These are phyloP conservation scores for Drosophila acutilabella DNA, from an alignment of 2,888 invertebrate species.

Conservation along the genomic window DNA sequence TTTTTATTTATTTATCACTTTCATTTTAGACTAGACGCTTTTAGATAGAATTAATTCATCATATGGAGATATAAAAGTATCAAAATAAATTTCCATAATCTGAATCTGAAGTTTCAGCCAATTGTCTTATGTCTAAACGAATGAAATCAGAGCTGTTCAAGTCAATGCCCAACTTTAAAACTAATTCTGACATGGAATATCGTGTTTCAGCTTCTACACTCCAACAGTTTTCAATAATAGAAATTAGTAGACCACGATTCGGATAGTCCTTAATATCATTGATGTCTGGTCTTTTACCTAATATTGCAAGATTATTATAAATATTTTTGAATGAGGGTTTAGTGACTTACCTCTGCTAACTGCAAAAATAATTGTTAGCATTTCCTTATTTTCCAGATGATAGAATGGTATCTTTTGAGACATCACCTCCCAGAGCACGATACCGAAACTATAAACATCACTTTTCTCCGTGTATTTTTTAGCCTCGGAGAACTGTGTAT, in stretches of 20 bases:
- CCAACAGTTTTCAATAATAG: slow-evolving; percentile 19
- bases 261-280: background rate
- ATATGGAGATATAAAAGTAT: no score
- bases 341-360: background rate
- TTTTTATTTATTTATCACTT: no score
- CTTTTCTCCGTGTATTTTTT: slow-evolving; percentile 7
- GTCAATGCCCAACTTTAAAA: background rate
- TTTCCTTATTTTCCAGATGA: background rate
- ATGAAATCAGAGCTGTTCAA: background rate
- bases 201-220: background rate
- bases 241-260: background rate
- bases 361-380: background rate
- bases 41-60: no score
- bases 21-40: no score
- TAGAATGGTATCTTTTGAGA: slow-evolving; percentile 15
- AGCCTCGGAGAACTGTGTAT: background rate
- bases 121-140: background rate
- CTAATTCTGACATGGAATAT: slow-evolving; percentile 7
- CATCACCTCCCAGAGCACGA: slow-evolving; percentile 27
- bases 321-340: background rate
- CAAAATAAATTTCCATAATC: background rate
- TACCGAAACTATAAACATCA: slow-evolving; percentile 37
- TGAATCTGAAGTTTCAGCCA: background rate
- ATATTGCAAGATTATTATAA: rapidly evolving
- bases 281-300: background rate